A percentile compares a stretch with the other conserved stretches of the same genome.
Conservation (phyloP, 2,113 vertebrate species). For the Halcyon malimbica region DNA sequence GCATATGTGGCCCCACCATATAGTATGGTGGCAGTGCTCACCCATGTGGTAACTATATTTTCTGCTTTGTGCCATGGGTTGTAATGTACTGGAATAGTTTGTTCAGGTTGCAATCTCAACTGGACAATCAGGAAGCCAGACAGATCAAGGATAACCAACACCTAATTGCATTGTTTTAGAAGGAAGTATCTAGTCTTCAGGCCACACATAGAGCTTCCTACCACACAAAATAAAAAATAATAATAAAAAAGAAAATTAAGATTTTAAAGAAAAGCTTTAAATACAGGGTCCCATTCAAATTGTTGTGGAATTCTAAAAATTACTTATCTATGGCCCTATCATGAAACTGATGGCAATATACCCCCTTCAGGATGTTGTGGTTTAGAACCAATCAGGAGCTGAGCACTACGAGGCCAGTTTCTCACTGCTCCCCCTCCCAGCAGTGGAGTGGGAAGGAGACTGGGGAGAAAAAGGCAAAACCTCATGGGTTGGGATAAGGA, state of each 20-base stretch:
- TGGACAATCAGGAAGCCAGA: neutral
- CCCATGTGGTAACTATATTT: neutral
- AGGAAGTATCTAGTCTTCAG: neutral
- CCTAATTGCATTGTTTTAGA: neutral
- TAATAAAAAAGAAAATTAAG: neutral
- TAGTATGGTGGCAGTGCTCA: neutral
- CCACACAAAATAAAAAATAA: neutral
- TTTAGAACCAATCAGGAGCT: no score
- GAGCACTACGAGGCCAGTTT: no score
- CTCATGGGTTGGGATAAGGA: no score
- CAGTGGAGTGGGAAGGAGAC: no score
- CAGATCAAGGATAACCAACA: neutral
- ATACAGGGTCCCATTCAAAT: neutral
- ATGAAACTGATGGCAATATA: neutral
- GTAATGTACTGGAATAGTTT: neutral
- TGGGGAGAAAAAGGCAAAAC: no score
- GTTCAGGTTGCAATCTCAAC: neutral
- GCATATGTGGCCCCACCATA: neutral
- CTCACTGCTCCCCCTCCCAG: no score
- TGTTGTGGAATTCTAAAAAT: neutral
- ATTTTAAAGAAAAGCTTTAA: neutral
- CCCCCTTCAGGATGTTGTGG: neutral
- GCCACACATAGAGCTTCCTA: neutral
- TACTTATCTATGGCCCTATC: rapidly evolving
- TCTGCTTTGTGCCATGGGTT: neutral